These are phyloP conservation scores for Athalia cordata DNA, from an alignment of 2,888 invertebrate genomes.

Conservation along the genomic window DNA sequence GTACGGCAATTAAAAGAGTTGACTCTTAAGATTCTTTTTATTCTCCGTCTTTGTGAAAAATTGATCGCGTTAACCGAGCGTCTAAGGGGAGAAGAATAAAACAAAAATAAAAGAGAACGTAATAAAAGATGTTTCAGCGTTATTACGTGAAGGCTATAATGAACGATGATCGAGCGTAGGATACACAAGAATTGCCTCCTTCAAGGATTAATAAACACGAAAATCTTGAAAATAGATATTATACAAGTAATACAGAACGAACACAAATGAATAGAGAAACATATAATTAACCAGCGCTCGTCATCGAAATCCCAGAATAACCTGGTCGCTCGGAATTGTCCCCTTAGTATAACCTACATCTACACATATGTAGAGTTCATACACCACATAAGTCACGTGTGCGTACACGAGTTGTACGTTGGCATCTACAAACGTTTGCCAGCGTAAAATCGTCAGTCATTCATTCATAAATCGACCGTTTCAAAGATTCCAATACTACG, in stretches of 20 bases:
- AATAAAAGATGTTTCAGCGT: too few relatives aligned
- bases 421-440: neutral
- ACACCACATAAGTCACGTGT: neutral
- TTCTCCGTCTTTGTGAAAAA: too few relatives aligned
- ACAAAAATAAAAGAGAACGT: too few relatives aligned
- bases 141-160: too few relatives aligned
- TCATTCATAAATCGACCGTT: slow-evolving; percentile 35
- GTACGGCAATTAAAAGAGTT: too few relatives aligned
- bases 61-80: too few relatives aligned
- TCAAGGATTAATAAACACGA: too few relatives aligned
- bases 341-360: slow-evolving; percentile 3
- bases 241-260: neutral
- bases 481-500: neutral
- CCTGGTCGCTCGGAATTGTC: slow-evolving; percentile 22
- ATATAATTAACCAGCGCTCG: neutral
- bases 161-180: too few relatives aligned
- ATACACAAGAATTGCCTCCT: too few relatives aligned
- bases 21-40: too few relatives aligned
- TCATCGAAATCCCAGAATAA: neutral
- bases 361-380: neutral
- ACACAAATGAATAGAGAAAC: neutral
- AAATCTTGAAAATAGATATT: neutral
- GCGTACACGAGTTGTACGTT: slow-evolving; percentile 13
- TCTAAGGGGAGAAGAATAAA: too few relatives aligned
- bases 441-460: slow-evolving; percentile 20